Evolutionary conservation across 1,140 invertebrate genomes (phyloP).

Genomic region (Eupristina koningsbergeri): DNA sequence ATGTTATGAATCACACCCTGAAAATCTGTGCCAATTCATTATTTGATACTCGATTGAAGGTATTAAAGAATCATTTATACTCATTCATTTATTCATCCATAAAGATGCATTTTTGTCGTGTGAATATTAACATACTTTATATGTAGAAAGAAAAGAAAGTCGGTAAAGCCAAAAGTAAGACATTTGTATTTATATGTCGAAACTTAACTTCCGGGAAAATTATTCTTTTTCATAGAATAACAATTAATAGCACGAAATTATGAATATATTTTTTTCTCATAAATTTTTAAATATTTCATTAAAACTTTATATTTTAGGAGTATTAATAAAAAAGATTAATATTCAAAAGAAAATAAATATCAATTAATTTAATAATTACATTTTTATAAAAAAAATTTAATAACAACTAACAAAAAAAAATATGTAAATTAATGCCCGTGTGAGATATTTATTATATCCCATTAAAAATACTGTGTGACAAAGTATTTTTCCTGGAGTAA

Average conservation of each 20-base stretch:
- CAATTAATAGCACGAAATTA: not conserved
- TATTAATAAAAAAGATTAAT: too few relatives aligned
- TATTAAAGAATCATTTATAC: constrained; percentile 3
- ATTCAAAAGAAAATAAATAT: too few relatives aligned
- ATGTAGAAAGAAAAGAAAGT: not conserved
- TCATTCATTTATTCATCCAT: not conserved
- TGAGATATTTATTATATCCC: too few relatives aligned
- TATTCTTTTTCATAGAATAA: not conserved
- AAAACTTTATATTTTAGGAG: too few relatives aligned
- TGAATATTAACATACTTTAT: not conserved
- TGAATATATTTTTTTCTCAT: too few relatives aligned
- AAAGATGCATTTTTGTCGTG: not conserved
- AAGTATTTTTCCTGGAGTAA: too few relatives aligned
- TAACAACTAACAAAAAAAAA: too few relatives aligned
- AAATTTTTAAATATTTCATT: too few relatives aligned
- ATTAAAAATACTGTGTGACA: too few relatives aligned
- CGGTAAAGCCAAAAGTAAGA: not conserved
- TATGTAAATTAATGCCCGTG: too few relatives aligned
- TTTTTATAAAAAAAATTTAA: too few relatives aligned
- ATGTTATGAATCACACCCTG: constrained; percentile 53
- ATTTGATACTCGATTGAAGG: constrained; percentile 22
- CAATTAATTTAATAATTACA: too few relatives aligned
- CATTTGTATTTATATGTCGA: not conserved
- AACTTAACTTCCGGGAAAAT: not conserved
- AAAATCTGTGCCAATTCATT: constrained; percentile 50